These are phyloP conservation scores for Drosophila meridionalis DNA, from an alignment of 2,888 invertebrate genomes.

Conservation along the genomic window DNA sequence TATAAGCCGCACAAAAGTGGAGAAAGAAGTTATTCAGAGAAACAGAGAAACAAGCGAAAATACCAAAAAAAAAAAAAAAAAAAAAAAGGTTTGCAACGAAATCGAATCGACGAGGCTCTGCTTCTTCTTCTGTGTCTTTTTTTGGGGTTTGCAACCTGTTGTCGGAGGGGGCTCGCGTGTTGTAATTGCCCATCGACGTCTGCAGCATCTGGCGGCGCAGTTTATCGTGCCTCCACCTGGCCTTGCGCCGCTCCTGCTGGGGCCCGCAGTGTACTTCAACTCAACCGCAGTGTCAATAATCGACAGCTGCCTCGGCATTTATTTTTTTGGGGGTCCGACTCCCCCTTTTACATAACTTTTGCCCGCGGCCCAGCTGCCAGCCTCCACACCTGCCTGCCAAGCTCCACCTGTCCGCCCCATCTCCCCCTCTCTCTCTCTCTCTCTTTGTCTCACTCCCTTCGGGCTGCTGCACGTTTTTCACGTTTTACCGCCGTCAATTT, in stretches of 20 bases:
- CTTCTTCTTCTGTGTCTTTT: slow-evolving; percentile 25
- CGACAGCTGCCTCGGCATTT: slow-evolving; percentile 74
- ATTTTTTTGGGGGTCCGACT: slow-evolving; percentile 53
- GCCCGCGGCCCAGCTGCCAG: slow-evolving; percentile 29
- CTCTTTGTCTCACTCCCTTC: background rate
- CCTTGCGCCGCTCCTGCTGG: background rate
- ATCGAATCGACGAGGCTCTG: slow-evolving; percentile 26
- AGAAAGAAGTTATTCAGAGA: slow-evolving; percentile 30
- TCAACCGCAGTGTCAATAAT: slow-evolving; percentile 78
- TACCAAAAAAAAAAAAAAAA: slow-evolving; percentile 17
- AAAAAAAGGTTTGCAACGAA: slow-evolving; percentile 14
- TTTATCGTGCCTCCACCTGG: slow-evolving; percentile 53
- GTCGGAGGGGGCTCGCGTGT: slow-evolving; percentile 74
- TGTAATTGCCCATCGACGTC: slow-evolving; percentile 72
- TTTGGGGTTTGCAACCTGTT: slow-evolving; percentile 22
- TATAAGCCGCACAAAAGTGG: slow-evolving; percentile 63
- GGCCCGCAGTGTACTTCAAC: slow-evolving; percentile 17
- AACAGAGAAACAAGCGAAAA: slow-evolving; percentile 26
- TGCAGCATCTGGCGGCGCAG: slow-evolving; percentile 73
- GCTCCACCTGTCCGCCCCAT: slow-evolving; percentile 2
- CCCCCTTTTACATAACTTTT: slow-evolving; percentile 72
- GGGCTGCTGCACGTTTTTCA: slow-evolving; percentile 46
- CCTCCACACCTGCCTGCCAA: slow-evolving; percentile 22
- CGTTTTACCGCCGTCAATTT: slow-evolving; percentile 66
- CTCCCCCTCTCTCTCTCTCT: background rate